phyloP scores from a whole-genome alignment of 2,113 vertebrate genomes.

The Eidolon helvum region DNA sequence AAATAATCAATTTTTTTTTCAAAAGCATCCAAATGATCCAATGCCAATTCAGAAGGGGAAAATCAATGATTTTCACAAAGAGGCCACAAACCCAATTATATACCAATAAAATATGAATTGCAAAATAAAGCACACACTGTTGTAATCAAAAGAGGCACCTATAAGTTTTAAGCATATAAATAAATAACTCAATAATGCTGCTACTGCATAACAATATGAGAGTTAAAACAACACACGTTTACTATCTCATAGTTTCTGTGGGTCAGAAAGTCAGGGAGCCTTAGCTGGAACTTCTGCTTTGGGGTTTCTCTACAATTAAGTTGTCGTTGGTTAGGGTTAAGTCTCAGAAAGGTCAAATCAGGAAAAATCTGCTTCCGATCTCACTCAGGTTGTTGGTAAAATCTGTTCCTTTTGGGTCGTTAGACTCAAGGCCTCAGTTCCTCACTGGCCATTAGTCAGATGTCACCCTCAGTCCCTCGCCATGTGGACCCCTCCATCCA shows the following conservation, averaged over 20 bases:
- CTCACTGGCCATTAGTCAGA: background rate
- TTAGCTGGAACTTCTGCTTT: background rate
- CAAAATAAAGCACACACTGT: background rate
- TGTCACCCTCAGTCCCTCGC: background rate
- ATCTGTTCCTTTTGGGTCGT: background rate
- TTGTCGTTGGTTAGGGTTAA: background rate
- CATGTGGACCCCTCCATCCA: background rate
- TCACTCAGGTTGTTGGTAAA: background rate
- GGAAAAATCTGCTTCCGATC: background rate
- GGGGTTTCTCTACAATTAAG: background rate
- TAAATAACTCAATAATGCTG: background rate
- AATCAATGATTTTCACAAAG: background rate
- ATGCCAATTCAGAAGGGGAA: constrained; percentile 19
- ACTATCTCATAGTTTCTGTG: background rate
- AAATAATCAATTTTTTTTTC: constrained; percentile 22
- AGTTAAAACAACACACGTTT: background rate
- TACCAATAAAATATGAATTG: background rate
- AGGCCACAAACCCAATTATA: background rate
- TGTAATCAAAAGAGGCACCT: background rate
- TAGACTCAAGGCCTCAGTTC: too few species aligned
- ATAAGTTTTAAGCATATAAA: background rate
- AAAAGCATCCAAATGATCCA: background rate
- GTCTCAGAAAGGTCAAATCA: background rate
- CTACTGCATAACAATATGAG: background rate
- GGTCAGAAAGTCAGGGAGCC: background rate